A percentile compares a stretch with the other conserved stretches of the same genome.
These are phyloP conservation scores for Drosophila quadrilineata DNA, from an alignment of 1,140 invertebrate species.

Conservation along the genomic window DNA sequence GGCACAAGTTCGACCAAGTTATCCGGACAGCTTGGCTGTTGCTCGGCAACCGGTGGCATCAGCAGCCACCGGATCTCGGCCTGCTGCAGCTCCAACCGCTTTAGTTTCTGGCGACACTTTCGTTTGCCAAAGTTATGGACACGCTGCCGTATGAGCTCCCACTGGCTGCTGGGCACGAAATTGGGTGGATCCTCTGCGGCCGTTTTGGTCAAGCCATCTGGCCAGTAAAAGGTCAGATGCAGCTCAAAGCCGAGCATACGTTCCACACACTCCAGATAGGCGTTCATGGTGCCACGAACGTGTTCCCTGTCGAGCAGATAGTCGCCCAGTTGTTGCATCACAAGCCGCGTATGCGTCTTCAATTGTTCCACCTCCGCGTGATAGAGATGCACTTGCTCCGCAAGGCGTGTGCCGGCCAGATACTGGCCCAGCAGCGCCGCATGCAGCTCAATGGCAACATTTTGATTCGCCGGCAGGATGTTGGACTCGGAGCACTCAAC, in stretches of 20 bases:
- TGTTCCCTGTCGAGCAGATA: conserved; percentile 58
- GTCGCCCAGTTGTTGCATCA: conserved; percentile 54
- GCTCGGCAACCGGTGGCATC: conserved; percentile 16
- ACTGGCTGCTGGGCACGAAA: conserved; percentile 58
- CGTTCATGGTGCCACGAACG: conserved; percentile 63
- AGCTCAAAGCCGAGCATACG: conserved; percentile 53
- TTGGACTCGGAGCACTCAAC: too few species aligned
- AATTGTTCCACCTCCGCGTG: conserved; percentile 35
- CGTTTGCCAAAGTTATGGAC: conserved; percentile 73
- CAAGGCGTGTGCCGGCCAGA: conserved; percentile 55
- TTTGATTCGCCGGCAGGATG: conserved; percentile 24
- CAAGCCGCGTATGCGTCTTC: conserved; percentile 37
- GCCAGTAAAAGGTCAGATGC: conserved; percentile 55
- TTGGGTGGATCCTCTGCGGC: conserved; percentile 26
- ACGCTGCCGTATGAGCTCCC: conserved; percentile 63
- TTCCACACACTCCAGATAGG: conserved; percentile 65
- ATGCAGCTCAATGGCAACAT: conserved; percentile 61
- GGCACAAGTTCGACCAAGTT: conserved; percentile 34
- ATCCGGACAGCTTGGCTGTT: conserved; percentile 1
- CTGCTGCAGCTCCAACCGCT: conserved; percentile 57
- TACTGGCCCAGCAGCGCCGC: conserved; percentile 66
- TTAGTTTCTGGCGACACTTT: conserved; percentile 50
- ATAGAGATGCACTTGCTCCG: conserved; percentile 57
- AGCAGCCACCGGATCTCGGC: conserved; percentile 39
- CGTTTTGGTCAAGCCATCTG: conserved; percentile 41